phyloP scores from a whole-genome alignment of 2,888 invertebrate genomes.

The Sarcophaga subvicina region DNA sequence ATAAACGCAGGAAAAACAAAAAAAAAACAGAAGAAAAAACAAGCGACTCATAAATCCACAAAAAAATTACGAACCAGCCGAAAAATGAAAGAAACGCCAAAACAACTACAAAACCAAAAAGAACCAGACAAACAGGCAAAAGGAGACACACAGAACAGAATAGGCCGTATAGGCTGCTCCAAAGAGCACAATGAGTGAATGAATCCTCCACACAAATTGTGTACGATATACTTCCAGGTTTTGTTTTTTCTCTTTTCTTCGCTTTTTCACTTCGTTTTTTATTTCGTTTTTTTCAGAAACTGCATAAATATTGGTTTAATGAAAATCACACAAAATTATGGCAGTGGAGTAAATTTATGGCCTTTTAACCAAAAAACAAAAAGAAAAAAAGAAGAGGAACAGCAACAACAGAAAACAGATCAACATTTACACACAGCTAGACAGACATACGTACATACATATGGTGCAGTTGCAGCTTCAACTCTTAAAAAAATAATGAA shows the following conservation, averaged over 20 bases:
- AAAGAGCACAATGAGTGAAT: background rate
- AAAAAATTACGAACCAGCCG: slow-evolving; percentile 41
- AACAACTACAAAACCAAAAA: slow-evolving; percentile 49
- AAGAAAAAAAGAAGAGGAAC: slow-evolving; percentile 28
- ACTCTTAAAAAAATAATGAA: background rate
- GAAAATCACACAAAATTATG: slow-evolving; percentile 74
- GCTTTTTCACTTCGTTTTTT: too few species aligned
- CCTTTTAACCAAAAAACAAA: slow-evolving; percentile 70
- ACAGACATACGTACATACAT: background rate
- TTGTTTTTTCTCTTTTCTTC: background rate
- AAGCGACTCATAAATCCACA: slow-evolving; percentile 61
- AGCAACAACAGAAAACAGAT: slow-evolving; percentile 38
- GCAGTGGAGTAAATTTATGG: slow-evolving; percentile 75
- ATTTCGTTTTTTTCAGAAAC: slow-evolving; percentile 9
- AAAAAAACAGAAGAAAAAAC: slow-evolving; percentile 45
- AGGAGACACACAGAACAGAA: slow-evolving; percentile 15
- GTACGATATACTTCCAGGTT: background rate
- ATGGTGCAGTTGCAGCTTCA: background rate
- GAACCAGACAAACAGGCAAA: slow-evolving; percentile 55
- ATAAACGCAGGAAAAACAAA: slow-evolving; percentile 55
- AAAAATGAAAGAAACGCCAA: slow-evolving; percentile 41
- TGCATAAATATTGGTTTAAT: slow-evolving; percentile 68
- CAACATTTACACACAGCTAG: background rate
- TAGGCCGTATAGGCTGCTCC: too few species aligned
- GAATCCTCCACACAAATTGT: background rate